Evolutionary conservation across 2,888 invertebrate genomes (phyloP), one percentile per base, ranked within the genome.

Genomic region (Nomada hirtipes): DNA sequence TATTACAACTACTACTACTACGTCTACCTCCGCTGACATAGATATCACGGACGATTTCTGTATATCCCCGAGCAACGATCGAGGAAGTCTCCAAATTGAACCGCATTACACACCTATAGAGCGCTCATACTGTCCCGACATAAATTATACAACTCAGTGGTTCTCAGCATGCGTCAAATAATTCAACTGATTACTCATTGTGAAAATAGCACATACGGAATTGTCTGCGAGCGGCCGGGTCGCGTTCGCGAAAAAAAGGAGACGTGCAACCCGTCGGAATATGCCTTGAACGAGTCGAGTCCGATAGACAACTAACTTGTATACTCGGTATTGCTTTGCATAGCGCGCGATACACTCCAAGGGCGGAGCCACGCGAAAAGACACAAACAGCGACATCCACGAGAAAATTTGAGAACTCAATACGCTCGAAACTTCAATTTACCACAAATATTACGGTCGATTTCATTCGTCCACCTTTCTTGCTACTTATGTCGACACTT

Each of bases 101-200:
- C 80, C 80, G 76, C 76, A 84, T 83, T 63, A 84, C 80, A 80
- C 79, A 76, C 59, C 80, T 80, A 84, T 63, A 73, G 71, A 64
- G 67, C 59, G 65, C 76, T 72, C 70, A 63, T 80, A 76, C 67
- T 67, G 69, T 76, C 84, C 76, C 61, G 65, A 68, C 76, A 76
- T 80, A 76, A 79, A 84, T 76, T 80, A 80, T 74, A 71, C 55
- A 61, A 26, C 50, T 59, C 84, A 84, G 84, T 79, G 84, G 79
- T 79, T 79, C 84, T 79, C 73, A 84, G 53, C 44, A 15, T 7
- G 29, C 42, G 67, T 57, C 61, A 20, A 61, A 26, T 36, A n/a
- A 26, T n/a, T 11, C 20, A 10, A n/a, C 18, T n/a, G 29, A 71
- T 60, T 53, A 61, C 67, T 81, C 70, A 81, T 81, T 76, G 53